Conservation (phyloP, 2,113 vertebrate species). For the Rissa tridactyla region DNA sequence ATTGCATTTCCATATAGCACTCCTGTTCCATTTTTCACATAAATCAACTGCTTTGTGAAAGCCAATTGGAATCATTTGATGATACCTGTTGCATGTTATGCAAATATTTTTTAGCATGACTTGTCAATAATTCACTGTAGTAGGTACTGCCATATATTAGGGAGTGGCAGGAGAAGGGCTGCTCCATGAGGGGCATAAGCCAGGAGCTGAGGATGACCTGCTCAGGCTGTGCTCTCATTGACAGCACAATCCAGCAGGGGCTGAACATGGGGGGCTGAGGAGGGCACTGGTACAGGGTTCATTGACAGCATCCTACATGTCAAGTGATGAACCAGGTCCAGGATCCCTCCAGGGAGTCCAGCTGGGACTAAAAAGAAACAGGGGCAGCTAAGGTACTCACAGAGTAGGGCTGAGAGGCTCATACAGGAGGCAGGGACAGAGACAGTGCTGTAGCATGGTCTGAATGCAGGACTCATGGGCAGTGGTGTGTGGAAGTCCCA, state of each 20-base stretch:
- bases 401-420: not conserved
- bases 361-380: not conserved
- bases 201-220: rapidly evolving
- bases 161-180: not conserved
- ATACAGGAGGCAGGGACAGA: not conserved
- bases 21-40: not conserved
- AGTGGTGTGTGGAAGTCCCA: not conserved
- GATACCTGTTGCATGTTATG: not conserved
- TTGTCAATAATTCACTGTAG: not conserved
- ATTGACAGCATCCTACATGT: rapidly evolving
- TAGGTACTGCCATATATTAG: not conserved
- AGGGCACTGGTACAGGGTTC: rapidly evolving
- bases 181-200: rapidly evolving
- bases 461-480: not conserved
- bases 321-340: rapidly evolving
- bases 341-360: not conserved
- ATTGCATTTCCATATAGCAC: not conserved
- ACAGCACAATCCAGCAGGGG: not conserved
- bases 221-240: not conserved
- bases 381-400: not conserved
- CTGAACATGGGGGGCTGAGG: rapidly evolving
- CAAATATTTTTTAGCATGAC: not conserved
- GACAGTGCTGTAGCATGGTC: not conserved
- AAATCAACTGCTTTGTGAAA: not conserved
- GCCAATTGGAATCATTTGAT: not conserved